Base-by-base conservation (phyloP, 2,888 invertebrate genomes). In the Megamerina dolium region DNA sequence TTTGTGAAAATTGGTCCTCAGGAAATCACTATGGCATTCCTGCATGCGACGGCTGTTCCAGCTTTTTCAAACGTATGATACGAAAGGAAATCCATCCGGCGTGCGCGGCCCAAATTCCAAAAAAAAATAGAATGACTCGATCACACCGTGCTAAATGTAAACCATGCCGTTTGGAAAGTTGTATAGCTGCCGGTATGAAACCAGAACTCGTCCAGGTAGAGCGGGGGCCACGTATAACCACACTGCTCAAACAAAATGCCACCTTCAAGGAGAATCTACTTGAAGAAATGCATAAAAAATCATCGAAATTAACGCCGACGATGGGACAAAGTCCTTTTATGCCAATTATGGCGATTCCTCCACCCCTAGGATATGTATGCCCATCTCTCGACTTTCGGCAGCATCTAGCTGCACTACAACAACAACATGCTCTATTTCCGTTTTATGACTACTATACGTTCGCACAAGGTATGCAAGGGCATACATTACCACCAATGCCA, bases 21-120 rank as follows among this genome's bases (percentile, higher is more conserved):
- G 99, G 99, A 2, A 99, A 99, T 68, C 99, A 99, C 67, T 99
- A 99, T 68, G 97, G 97, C 3, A 97, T 99, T 42, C 97, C 90
- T 69, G 95, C 96, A 0, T 99, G 99, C 65, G 97, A 99, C 68
- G 99, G 99, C 46, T 94, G 87, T 59, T 86, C 87, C 0, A 86
- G 86, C 1, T 87, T 87, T 68, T 87, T 87, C 70, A 87, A 97
- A 78, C 77, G 99, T 21, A 96, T 96, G 4, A 96, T 99, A 48
- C 77, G 99, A 5, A 80, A 94, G n/a, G 92, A 91, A 63, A 81
- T 97, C 1, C 87, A 90, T 56, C 99, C 99, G 71, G 81, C 87
- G 2, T 99, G 99, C 75, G 97, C 97, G 72, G 89, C 90, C 0
- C 86, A 90, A 53, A 80, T 81, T n/a, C 85, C 87, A 53, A 90